Evolutionary conservation across 2,797 vertebrate genomes (phyloP), one percentile per base, ranked within the genome.

Genomic region (Hypotaenidia okinawae): DNA sequence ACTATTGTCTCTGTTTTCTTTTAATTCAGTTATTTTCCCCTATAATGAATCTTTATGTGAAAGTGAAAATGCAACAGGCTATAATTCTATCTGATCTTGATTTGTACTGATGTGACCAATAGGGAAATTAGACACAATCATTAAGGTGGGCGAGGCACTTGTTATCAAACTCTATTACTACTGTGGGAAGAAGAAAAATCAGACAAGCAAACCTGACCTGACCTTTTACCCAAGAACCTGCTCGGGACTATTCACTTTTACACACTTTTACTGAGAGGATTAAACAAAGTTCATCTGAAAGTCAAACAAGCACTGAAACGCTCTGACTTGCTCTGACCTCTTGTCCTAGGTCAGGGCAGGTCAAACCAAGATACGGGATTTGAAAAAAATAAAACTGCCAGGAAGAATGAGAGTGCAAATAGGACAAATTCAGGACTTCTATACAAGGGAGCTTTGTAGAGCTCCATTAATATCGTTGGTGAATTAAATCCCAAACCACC

Each of bases 281-380:
- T 96, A 90, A 95, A 93, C 93, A 93, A 97, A 92, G 75, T 89
- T 94, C 76, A 75, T 92, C 95, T 93, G 59, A 84, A 96, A 97
- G 87, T 83, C 88, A 97, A 97, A 88, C 82, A 96, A 87, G 19
- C 49, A 61, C 68, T 73, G 68, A 66, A 82, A n/a, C 14, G 39
- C 51, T 61, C 63, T 91, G 90, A 80, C 78, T 92, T 83, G 47
- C 37, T 76, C 41, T 96, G 94, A 96, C 84, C 91, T 76, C 54
- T 93, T 91, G 67, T 89, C 78, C 51, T 52, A 64, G 91, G 93
- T 90, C 88, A 94, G 54, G 41, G 39, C 77, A 96, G 91, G 91
- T 95, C 88, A 96, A 94, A 87, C 41, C 64, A 78, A 95, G 95
- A 92, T 92, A 95, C 3, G 27, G 16, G 30, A 63, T 70, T 79